These are phyloP conservation scores for Olivierus martensii DNA, from an alignment of 1,140 invertebrate species.

Conservation along the genomic window DNA sequence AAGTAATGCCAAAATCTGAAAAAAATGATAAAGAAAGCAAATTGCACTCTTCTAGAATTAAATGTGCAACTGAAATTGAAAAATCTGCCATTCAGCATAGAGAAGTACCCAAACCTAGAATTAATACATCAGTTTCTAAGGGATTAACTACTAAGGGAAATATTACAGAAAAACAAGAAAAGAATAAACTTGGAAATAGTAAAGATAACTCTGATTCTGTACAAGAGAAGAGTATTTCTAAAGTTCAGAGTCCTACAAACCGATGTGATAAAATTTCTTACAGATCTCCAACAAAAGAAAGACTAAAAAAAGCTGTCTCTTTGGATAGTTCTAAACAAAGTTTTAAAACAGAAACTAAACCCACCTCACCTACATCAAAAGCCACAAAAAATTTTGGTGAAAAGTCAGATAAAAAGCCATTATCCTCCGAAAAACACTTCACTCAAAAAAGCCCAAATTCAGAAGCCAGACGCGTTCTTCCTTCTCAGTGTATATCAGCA, in stretches of 20 bases:
- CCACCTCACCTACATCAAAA: neutral
- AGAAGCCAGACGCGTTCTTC: neutral
- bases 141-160: neutral
- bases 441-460: constrained; percentile 5
- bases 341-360: neutral
- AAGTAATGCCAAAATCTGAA: constrained; percentile 6
- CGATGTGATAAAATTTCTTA: too few relatives aligned
- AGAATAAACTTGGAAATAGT: too few relatives aligned
- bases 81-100: neutral
- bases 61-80: neutral
- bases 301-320: too few relatives aligned
- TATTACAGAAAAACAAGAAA: too few relatives aligned
- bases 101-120: neutral
- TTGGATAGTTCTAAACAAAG: neutral
- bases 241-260: too few relatives aligned
- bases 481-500: constrained; percentile 3
- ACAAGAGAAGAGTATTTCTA: too few relatives aligned
- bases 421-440: neutral
- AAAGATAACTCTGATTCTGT: too few relatives aligned
- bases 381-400: neutral
- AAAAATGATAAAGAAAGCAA: neutral
- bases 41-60: neutral
- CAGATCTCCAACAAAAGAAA: too few relatives aligned
- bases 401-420: neutral
- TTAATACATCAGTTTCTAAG: neutral